phyloP scores from a whole-genome alignment of 2,888 invertebrate species.

The Gisinianus flammeolus region DNA sequence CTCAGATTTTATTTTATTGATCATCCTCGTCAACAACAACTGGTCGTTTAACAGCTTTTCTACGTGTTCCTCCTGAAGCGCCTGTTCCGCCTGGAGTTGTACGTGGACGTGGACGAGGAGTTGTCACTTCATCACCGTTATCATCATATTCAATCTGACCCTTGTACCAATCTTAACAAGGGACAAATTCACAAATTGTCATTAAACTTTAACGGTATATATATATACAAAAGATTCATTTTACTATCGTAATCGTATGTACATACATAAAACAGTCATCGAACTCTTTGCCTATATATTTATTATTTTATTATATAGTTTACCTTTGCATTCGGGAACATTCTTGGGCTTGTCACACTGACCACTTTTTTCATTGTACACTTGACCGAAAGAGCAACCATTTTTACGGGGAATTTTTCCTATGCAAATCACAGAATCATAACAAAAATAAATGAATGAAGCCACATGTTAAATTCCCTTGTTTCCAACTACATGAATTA shows the following conservation, averaged over 20 bases:
- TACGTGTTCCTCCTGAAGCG: constrained; percentile 32
- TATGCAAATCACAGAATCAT: constrained; percentile 1
- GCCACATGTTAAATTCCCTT: too few relatives aligned
- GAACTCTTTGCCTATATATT: too few relatives aligned
- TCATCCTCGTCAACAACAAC: constrained; percentile 3
- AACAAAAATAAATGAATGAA: too few relatives aligned
- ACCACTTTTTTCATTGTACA: constrained; percentile 79
- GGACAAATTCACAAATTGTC: too few relatives aligned
- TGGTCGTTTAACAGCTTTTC: constrained; percentile 48
- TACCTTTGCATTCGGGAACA: too few relatives aligned
- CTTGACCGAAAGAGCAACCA: constrained; percentile 87
- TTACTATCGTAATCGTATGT: too few relatives aligned
- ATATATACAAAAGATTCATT: too few relatives aligned
- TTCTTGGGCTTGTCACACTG: constrained; percentile 86
- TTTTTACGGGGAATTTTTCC: constrained; percentile 64
- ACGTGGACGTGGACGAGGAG: constrained; percentile 69
- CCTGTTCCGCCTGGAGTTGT: constrained; percentile 10
- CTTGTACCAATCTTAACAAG: constrained; percentile 89
- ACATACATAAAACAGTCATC: too few relatives aligned
- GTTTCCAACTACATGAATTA: too few relatives aligned
- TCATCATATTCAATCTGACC: constrained; percentile 80
- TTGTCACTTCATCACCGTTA: constrained; percentile 67
- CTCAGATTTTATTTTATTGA: not conserved
- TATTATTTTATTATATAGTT: too few relatives aligned
- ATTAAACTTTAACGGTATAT: too few relatives aligned